Evolutionary conservation across 2,113 vertebrate species (phyloP).

Genomic region (Donacobius atricapilla): DNA sequence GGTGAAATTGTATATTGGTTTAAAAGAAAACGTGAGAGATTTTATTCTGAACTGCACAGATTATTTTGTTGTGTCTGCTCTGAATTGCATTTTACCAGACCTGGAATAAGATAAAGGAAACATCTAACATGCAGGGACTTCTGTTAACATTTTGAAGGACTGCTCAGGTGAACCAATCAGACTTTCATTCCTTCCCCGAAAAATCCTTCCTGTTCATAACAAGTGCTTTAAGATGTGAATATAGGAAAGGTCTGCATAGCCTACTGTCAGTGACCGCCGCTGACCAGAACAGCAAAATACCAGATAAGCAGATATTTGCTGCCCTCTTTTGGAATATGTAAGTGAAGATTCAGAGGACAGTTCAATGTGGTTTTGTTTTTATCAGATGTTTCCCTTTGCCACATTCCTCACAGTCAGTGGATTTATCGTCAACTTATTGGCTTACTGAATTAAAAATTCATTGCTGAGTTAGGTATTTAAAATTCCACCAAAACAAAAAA

Average conservation of each 20-base stretch:
- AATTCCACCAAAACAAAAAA: not conserved
- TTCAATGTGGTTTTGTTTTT: not conserved
- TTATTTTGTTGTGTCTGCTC: not conserved
- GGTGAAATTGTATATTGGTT: not conserved
- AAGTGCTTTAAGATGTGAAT: not conserved
- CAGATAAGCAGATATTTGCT: slow-evolving; percentile 61
- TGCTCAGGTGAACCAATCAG: not conserved
- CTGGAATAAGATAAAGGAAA: not conserved
- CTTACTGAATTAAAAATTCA: not conserved
- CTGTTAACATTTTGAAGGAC: not conserved
- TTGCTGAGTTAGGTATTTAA: not conserved
- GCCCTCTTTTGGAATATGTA: slow-evolving; percentile 77
- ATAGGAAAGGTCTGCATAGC: not conserved
- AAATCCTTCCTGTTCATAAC: not conserved
- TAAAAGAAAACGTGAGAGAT: not conserved
- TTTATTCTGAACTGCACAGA: not conserved
- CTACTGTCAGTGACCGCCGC: not conserved
- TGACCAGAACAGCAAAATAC: not conserved
- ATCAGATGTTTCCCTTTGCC: not conserved
- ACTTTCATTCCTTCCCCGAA: not conserved
- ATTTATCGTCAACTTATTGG: not conserved
- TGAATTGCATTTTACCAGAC: not conserved
- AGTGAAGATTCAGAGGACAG: not conserved
- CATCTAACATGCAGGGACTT: not conserved
- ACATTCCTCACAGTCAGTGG: not conserved